Conservation (phyloP, 1,140 invertebrate species). For the Littorina saxatilis region DNA sequence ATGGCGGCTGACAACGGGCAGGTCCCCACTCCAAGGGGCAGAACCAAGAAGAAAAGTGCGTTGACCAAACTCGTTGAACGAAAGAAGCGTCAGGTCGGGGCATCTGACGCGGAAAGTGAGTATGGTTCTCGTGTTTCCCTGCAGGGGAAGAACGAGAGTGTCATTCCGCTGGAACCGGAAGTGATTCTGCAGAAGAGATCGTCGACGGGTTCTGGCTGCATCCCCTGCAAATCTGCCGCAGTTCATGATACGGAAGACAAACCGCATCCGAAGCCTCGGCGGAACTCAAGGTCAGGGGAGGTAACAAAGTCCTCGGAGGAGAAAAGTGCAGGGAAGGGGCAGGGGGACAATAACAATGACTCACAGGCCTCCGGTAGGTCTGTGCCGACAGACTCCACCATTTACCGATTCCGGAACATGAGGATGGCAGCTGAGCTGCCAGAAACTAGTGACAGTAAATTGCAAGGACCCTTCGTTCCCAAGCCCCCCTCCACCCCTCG, state of each 20-base stretch:
- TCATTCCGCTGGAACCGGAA: slow-evolving; percentile 18
- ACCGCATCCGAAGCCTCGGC: slow-evolving; percentile 35
- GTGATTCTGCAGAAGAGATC: slow-evolving; percentile 19
- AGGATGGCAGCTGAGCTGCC: slow-evolving; percentile 58
- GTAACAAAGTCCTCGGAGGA: slow-evolving; percentile 42
- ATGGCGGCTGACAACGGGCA: slow-evolving; percentile 22
- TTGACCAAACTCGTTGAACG: slow-evolving; percentile 63
- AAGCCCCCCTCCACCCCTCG: slow-evolving; percentile 66
- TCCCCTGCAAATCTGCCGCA: not conserved
- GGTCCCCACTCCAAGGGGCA: not conserved
- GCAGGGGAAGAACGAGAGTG: slow-evolving; percentile 9
- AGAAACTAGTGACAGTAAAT: slow-evolving; percentile 47
- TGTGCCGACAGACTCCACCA: slow-evolving; percentile 49
- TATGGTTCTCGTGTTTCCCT: slow-evolving; percentile 58
- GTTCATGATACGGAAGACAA: slow-evolving; percentile 4
- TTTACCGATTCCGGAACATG: slow-evolving; percentile 60
- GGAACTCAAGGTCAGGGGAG: slow-evolving; percentile 21
- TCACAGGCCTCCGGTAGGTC: slow-evolving; percentile 9
- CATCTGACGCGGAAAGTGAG: slow-evolving; percentile 63
- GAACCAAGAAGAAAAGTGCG: slow-evolving; percentile 64
- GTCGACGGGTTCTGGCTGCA: not conserved
- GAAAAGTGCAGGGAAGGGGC: slow-evolving; percentile 18
- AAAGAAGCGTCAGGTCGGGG: slow-evolving; percentile 45
- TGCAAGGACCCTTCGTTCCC: slow-evolving; percentile 59
- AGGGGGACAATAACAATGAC: slow-evolving; percentile 34